Evolutionary conservation across 2,113 vertebrate genomes (phyloP), one percentile per base, ranked within the genome.

Genomic region (Ancistrus triradiatus): DNA sequence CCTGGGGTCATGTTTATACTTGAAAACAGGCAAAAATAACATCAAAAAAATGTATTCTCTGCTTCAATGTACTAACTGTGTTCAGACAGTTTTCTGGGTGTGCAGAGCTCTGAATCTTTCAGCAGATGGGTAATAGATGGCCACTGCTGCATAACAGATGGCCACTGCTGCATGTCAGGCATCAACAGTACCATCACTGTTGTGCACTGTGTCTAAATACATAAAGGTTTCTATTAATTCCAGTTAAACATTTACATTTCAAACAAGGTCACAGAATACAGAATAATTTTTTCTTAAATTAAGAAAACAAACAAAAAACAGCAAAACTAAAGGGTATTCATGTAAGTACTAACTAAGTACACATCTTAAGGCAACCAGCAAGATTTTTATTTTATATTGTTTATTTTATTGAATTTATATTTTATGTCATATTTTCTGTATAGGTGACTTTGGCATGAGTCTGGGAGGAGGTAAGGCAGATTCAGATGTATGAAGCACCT

Each of bases 401-500:
- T 52, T 25, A 31, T 50, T 15, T 15, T n/a, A 27, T 7, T 14
- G n/a, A n/a, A 15, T 24, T 52, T 52, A 5, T 18, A 1, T 52
- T 1, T 2, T 21, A 18, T 19, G 7, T 13, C 11, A 18, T 18
- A 17, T 1, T 15, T 31, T 4, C 27, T 18, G 33, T 15, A 33
- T 33, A 31, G 7, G 27, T 31, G 7, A 31, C 19, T 35, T 11
- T 11, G 10, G 28, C 15, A 7, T 4, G 7, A 7, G 3, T 31
- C 3, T 4, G 3, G 7, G 27, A 31, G 27, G 7, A 31, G 27
- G 7, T 25, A 21, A 59, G 15, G 44, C 6, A 9, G 10, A 7
- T 47, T 42, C 57, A 47, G 57, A 59, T 59, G 57, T 59, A 27
- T 35, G 25, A 33, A 21, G n/a, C n/a, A n/a, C n/a, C n/a, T n/a